Conservation (phyloP, 2,888 invertebrate genomes). For the Caenorhabditis sp. region DNA sequence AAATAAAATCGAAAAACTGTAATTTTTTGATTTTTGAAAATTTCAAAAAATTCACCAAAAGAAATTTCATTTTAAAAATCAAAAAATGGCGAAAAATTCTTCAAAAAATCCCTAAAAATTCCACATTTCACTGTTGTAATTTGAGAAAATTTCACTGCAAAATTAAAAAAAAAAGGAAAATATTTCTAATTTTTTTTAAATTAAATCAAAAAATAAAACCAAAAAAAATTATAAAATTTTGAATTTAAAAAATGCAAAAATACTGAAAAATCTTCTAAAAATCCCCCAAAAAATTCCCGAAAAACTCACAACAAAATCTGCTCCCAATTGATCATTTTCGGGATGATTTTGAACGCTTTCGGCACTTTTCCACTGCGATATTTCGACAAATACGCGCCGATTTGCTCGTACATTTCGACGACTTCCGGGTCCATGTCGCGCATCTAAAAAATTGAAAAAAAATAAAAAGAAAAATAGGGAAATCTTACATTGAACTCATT, state of each 20-base stretch:
- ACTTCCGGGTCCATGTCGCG: constrained; percentile 89
- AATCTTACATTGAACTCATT: constrained; percentile 68
- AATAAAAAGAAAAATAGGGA: not conserved
- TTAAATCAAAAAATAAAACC: no score
- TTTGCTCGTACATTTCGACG: constrained; percentile 92
- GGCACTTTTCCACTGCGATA: constrained; percentile 97
- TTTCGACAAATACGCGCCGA: constrained; percentile 90
- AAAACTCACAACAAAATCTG: constrained; percentile 83
- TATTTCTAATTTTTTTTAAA: no score
- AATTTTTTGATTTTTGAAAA: no score
- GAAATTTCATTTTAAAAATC: no score
- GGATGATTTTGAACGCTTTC: constrained; percentile 97
- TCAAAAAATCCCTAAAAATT: no score
- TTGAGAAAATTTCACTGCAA: not conserved
- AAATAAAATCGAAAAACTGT: no score
- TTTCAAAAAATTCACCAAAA: no score
- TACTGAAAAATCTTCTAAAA: no score
- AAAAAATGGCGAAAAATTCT: no score
- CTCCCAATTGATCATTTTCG: constrained; percentile 87
- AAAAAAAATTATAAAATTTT: not conserved
- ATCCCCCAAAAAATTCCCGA: constrained; percentile 8
- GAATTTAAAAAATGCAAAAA: no score
- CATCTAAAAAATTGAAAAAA: constrained; percentile 59
- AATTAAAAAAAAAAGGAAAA: not conserved
- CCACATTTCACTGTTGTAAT: no score